Conservation (phyloP, 2,888 invertebrate genomes). For the Nomada goodeniana region DNA sequence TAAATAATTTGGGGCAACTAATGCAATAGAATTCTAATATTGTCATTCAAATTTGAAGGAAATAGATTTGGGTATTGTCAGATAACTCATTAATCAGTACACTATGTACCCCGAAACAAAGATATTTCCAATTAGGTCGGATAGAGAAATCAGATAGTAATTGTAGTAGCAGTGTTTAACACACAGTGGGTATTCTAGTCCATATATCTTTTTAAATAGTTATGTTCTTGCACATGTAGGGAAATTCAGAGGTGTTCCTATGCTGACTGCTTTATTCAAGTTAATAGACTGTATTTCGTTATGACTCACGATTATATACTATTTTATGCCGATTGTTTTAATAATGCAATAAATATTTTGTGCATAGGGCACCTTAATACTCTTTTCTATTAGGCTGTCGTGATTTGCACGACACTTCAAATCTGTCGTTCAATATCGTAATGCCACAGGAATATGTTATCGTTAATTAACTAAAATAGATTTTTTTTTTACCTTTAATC, state of each 20-base stretch:
- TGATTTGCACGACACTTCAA: conserved; percentile 73
- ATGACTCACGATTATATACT: neutral
- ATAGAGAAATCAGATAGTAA: neutral
- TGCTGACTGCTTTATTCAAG: conserved; percentile 44
- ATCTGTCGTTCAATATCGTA: conserved; percentile 52
- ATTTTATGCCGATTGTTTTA: neutral
- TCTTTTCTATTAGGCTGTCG: conserved; percentile 67
- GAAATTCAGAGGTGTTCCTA: conserved; percentile 64
- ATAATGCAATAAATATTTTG: conserved; percentile 21
- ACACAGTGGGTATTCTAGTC: conserved; percentile 69
- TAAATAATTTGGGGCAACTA: conserved; percentile 9
- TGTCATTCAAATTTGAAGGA: conserved; percentile 5
- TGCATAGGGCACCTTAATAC: conserved; percentile 61
- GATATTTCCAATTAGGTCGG: neutral
- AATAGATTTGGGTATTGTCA: neutral
- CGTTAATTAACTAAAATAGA: conserved; percentile 44
- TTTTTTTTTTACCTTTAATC: conserved; percentile 51
- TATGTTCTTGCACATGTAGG: conserved; percentile 67
- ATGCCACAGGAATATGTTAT: conserved; percentile 70
- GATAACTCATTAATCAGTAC: no score
- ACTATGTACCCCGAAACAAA: no score
- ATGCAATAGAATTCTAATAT: neutral
- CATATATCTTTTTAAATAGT: conserved; percentile 61
- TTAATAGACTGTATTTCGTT: conserved; percentile 46
- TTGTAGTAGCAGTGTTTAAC: conserved; percentile 76